Conservation (phyloP, 2,797 vertebrate species). For the Semotilus atromaculatus region DNA sequence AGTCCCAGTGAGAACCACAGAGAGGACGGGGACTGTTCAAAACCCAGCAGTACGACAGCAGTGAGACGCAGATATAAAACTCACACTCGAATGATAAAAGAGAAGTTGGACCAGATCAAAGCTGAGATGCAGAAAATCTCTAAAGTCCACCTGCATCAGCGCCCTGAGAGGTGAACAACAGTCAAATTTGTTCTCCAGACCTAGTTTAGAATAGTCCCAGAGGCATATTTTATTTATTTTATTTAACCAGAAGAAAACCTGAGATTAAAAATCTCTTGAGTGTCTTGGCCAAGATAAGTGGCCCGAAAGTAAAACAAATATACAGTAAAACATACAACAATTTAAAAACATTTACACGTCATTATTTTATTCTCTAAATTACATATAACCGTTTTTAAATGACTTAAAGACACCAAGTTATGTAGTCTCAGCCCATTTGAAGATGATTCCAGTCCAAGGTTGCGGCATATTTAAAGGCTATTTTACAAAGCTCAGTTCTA, state of each 20-base stretch:
- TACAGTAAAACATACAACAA: neutral
- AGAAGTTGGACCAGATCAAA: slow-evolving; percentile 55
- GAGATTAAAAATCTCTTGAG: neutral
- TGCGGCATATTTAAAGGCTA: neutral
- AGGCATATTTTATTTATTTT: neutral
- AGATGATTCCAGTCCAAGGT: neutral
- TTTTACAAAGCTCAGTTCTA: neutral
- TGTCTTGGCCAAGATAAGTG: neutral
- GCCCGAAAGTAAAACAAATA: neutral
- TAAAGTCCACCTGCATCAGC: slow-evolving; percentile 33
- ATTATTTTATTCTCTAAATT: neutral
- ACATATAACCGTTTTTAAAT: neutral
- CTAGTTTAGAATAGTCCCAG: slow-evolving; percentile 1
- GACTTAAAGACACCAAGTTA: neutral
- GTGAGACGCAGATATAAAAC: slow-evolving; percentile 45
- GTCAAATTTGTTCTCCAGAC: neutral
- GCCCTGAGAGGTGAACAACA: slow-evolving; percentile 49
- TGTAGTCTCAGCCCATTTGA: neutral
- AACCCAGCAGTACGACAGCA: slow-evolving; percentile 7
- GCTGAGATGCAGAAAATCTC: slow-evolving; percentile 51
- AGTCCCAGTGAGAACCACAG: slow-evolving; percentile 20
- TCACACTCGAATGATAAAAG: slow-evolving; percentile 47
- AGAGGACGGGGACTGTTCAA: neutral
- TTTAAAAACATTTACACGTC: neutral
- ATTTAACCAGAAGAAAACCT: neutral